These are phyloP conservation scores for Aradophagus sp. DNA, from an alignment of 1,140 invertebrate species.

Conservation along the genomic window DNA sequence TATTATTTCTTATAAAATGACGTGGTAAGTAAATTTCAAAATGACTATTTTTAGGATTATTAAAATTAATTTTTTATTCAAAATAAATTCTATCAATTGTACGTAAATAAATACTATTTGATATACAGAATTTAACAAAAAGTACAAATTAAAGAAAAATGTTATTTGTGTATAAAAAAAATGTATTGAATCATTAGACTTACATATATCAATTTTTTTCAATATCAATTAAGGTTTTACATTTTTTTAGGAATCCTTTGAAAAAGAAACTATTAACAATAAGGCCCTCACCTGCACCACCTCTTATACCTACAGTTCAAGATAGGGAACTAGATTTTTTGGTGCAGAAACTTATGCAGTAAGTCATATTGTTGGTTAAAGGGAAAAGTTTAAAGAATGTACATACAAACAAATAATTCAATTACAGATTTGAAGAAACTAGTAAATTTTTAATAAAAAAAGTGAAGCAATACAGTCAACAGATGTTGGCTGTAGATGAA, in stretches of 20 bases:
- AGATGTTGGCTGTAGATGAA: conserved; percentile 62
- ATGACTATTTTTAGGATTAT: no score
- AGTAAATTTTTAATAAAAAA: conserved; percentile 70
- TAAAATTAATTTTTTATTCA: no score
- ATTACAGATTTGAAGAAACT: conserved; percentile 66
- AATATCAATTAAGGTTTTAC: conserved; percentile 10
- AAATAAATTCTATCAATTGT: no score
- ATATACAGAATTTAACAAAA: not conserved
- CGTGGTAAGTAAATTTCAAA: no score
- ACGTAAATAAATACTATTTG: no score
- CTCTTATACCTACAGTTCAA: conserved; percentile 62
- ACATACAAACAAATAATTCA: no score
- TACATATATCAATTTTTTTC: no score
- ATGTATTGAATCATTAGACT: no score
- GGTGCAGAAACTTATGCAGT: conserved; percentile 70
- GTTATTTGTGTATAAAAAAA: no score
- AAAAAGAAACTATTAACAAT: conserved; percentile 64
- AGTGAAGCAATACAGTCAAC: conserved; percentile 68
- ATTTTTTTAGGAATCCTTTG: conserved; percentile 42
- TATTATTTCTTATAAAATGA: no score
- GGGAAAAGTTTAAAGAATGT: no score
- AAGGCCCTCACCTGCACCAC: conserved; percentile 65
- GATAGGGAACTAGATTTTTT: conserved; percentile 67
- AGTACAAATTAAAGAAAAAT: no score
- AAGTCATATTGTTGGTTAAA: conserved; percentile 30